Evolutionary conservation across 92 coral and sea anemone species (phyloP).

Genomic region (Epizoanthus illoricatus): DNA sequence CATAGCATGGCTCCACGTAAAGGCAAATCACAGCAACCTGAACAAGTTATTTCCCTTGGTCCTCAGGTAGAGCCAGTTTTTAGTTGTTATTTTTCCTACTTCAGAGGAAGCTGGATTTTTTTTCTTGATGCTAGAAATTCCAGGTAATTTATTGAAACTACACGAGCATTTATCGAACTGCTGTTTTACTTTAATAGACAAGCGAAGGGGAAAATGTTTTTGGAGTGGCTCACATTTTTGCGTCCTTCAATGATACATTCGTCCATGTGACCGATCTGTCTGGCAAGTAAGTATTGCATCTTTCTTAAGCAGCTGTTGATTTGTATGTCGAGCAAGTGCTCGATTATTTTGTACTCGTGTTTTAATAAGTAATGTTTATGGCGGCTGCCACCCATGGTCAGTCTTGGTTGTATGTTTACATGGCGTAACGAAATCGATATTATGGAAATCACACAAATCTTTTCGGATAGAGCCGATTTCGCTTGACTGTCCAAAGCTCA

Average conservation of each 20-base stretch:
- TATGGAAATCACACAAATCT: too few relatives aligned
- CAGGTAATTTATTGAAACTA: neutral
- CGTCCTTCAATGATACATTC: conserved; percentile 97
- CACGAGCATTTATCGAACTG: neutral
- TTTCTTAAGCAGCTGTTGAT: too few relatives aligned
- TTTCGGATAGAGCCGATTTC: too few relatives aligned
- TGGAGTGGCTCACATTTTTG: conserved; percentile 98
- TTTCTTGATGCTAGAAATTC: too few relatives aligned
- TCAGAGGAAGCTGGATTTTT: neutral
- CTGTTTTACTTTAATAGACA: conserved; percentile 52
- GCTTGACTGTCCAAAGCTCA: too few relatives aligned
- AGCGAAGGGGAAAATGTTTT: conserved; percentile 95
- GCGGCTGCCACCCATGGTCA: too few relatives aligned
- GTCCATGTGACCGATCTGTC: conserved; percentile 98
- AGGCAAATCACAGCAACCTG: conserved; percentile 83
- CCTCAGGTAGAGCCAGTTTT: conserved; percentile 78
- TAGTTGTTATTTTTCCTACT: conserved; percentile 2
- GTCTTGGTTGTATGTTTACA: too few relatives aligned
- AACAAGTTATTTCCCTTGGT: conserved; percentile 92
- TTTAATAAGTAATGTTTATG: too few relatives aligned
- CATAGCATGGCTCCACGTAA: conserved; percentile 99
- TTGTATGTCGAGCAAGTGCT: too few relatives aligned
- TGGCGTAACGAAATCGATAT: too few relatives aligned
- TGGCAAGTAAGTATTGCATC: conserved; percentile 77
- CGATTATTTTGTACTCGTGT: too few relatives aligned